A percentile compares a stretch with the other conserved stretches of the same genome.
phyloP scores from a whole-genome alignment of 2,797 vertebrate species.

The Acanthiza pusilla region DNA sequence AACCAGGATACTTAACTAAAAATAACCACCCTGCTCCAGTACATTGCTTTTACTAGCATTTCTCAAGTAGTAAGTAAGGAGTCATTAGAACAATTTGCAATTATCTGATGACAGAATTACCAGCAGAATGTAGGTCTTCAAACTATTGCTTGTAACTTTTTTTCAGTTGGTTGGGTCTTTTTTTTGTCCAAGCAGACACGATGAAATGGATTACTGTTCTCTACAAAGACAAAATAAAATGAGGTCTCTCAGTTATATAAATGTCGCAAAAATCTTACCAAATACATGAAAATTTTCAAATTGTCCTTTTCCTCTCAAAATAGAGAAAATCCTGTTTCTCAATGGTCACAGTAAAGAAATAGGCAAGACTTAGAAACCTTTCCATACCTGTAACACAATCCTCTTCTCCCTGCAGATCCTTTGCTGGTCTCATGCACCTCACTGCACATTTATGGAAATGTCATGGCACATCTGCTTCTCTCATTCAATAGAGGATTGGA shows the following conservation, averaged over 20 bases:
- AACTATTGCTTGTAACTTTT: background rate
- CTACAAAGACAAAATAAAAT: background rate
- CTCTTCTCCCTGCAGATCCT: background rate
- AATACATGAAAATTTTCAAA: background rate
- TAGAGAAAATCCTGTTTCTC: background rate
- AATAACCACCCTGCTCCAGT: background rate
- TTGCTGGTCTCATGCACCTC: background rate
- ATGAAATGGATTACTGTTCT: background rate
- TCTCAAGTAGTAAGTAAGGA: background rate
- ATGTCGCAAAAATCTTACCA: background rate
- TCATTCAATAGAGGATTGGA: background rate
- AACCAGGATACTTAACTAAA: background rate
- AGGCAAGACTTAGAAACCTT: background rate
- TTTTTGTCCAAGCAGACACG: background rate
- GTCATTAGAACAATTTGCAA: background rate
- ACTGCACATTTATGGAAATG: background rate
- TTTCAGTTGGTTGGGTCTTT: background rate
- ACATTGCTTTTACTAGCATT: background rate
- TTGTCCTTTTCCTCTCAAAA: background rate
- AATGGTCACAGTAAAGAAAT: background rate
- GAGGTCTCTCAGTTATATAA: background rate
- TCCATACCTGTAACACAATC: background rate
- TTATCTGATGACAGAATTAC: background rate
- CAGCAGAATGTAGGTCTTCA: background rate
- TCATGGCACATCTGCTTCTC: background rate